phyloP scores from a whole-genome alignment of 2,113 vertebrate genomes.

The Ciconia maguari region DNA sequence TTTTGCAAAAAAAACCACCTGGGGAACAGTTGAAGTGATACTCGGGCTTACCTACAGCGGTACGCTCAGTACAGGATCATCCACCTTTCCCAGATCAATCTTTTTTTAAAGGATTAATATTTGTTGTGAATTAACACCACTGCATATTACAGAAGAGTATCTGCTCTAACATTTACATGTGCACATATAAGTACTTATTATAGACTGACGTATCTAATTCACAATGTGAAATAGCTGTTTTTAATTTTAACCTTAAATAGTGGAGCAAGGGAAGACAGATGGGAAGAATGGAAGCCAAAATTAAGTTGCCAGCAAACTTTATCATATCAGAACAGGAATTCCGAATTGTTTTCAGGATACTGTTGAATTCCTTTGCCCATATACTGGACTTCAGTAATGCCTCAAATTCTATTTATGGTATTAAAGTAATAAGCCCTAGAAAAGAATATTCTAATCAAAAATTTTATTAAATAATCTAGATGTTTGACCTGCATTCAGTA shows the following conservation, averaged over 20 bases:
- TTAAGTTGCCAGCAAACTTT: not conserved
- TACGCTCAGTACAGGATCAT: not conserved
- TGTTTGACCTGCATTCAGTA: slow-evolving; percentile 93
- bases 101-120: not conserved
- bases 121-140: slow-evolving; percentile 4
- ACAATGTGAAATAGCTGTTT: not conserved
- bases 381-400: not conserved
- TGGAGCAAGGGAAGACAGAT: not conserved
- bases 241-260: not conserved
- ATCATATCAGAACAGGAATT: not conserved
- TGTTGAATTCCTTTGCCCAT: not conserved
- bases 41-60: not conserved
- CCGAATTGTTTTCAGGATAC: not conserved
- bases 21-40: not conserved
- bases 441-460: slow-evolving; percentile 84
- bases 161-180: not conserved
- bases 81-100: not conserved
- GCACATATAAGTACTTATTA: not conserved
- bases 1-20: not conserved
- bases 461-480: slow-evolving; percentile 93
- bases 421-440: slow-evolving; percentile 52
- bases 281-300: not conserved
- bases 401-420: slow-evolving; percentile 33
- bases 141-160: not conserved
- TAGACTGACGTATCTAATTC: not conserved